Conservation (phyloP, 2,797 vertebrate species). For the Yasuhikotakia modesta region DNA sequence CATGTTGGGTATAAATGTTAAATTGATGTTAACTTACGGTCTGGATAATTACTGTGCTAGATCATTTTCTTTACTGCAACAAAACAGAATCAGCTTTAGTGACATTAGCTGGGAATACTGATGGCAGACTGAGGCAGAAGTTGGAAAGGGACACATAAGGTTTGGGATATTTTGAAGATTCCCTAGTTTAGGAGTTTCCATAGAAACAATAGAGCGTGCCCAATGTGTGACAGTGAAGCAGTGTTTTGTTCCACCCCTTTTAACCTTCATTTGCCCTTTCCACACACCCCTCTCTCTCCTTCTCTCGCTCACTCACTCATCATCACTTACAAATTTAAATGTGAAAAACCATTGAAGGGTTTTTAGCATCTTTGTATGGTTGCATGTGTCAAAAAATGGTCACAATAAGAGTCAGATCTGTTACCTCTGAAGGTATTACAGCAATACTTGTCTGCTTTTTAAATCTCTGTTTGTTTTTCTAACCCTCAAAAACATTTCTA, state of each 20-base stretch:
- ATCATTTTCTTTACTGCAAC: too few species aligned
- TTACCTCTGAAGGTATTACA: slow-evolving; percentile 17
- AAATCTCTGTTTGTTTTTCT: slow-evolving; percentile 29
- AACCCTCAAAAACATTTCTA: slow-evolving; percentile 26
- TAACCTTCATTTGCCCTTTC: slow-evolving; percentile 13
- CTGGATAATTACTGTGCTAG: too few species aligned
- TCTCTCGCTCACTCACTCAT: background rate
- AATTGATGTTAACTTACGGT: slow-evolving; percentile 6
- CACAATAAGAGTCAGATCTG: background rate
- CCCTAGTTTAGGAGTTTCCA: slow-evolving; percentile 28
- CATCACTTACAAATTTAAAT: background rate
- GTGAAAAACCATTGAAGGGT: background rate
- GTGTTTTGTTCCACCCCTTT: slow-evolving; percentile 17
- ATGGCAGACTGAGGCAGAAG: too few species aligned
- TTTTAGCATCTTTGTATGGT: background rate
- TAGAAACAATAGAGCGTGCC: slow-evolving; percentile 43
- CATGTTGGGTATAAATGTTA: background rate
- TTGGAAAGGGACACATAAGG: too few species aligned
- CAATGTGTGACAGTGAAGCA: slow-evolving; percentile 34
- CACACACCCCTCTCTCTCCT: background rate
- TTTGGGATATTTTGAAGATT: background rate
- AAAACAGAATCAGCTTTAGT: too few species aligned
- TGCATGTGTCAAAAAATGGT: background rate
- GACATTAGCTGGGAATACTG: too few species aligned
- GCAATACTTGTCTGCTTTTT: slow-evolving; percentile 36